These are phyloP conservation scores for Procambarus clarkii DNA, from an alignment of 1,140 invertebrate species.

Conservation along the genomic window DNA sequence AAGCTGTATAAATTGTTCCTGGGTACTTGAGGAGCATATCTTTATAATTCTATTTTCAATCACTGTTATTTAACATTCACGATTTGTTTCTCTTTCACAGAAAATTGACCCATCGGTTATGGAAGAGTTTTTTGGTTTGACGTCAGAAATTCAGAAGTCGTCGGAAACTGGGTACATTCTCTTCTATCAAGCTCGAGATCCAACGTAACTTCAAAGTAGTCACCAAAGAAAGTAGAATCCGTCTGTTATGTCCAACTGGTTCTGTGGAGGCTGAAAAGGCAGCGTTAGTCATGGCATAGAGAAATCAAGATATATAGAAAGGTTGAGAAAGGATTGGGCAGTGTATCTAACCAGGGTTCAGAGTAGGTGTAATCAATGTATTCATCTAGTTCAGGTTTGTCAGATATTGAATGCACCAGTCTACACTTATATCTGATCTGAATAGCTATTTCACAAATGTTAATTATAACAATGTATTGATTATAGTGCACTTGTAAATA, in stretches of 20 bases:
- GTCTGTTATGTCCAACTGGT: slow-evolving; percentile 5
- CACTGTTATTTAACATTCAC: no score
- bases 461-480: slow-evolving; percentile 35
- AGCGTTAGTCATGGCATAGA: background rate
- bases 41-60: no score
- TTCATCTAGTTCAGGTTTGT: slow-evolving; percentile 46
- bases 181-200: slow-evolving; percentile 98
- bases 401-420: slow-evolving; percentile 32
- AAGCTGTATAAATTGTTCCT: no score
- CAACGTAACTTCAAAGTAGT: slow-evolving; percentile 63
- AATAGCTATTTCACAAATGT: slow-evolving; percentile 41
- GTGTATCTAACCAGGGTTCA: slow-evolving; percentile 7
- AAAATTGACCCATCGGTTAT: slow-evolving; percentile 99
- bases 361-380: slow-evolving; percentile 39
- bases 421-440: slow-evolving; percentile 36
- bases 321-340: background rate
- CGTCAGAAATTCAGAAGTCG: slow-evolving; percentile 98
- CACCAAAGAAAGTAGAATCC: slow-evolving; percentile 17
- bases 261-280: background rate
- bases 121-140: slow-evolving; percentile 99
- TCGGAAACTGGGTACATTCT: slow-evolving; percentile 99
- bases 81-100: slow-evolving; percentile 79
- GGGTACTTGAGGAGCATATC: no score
- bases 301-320: slow-evolving; percentile 18
- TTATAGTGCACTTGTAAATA: slow-evolving; percentile 35